Percentiles rank a stretch among this genome's conserved stretches.
Conservation (phyloP, 2,888 invertebrate species). For the Alloplasta piceator region DNA sequence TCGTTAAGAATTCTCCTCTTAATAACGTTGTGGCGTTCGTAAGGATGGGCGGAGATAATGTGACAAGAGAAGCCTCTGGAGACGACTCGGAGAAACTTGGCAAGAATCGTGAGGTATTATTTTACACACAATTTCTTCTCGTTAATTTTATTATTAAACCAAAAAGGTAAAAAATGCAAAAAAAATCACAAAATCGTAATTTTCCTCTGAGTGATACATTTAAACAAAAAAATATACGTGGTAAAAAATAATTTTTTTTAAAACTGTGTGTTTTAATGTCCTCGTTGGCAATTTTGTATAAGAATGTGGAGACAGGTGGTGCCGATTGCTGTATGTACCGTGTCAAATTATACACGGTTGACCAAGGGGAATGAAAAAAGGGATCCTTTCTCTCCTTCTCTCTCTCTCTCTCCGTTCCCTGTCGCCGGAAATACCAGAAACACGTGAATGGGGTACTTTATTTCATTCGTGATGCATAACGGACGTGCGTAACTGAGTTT, state of each 20-base stretch:
- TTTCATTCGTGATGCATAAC: slow-evolving; percentile 75
- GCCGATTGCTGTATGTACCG: slow-evolving; percentile 68
- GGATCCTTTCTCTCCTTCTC: slow-evolving; percentile 14
- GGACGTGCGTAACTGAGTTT: slow-evolving; percentile 60
- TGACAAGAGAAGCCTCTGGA: slow-evolving; percentile 28
- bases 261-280: too few species aligned
- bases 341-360: slow-evolving; percentile 71
- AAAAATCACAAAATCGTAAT: too few species aligned
- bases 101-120: slow-evolving; percentile 14
- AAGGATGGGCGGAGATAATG: slow-evolving; percentile 43
- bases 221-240: too few species aligned
- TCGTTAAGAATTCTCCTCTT: slow-evolving; percentile 28
- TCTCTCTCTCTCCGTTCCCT: slow-evolving; percentile 43
- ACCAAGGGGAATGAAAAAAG: neutral
- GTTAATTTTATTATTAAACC: slow-evolving; percentile 14
- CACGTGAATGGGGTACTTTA: slow-evolving; percentile 77
- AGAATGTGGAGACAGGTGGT: slow-evolving; percentile 41
- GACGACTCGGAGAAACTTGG: slow-evolving; percentile 17
- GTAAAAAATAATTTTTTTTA: too few species aligned
- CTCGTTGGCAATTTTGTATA: too few species aligned
- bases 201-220: too few species aligned
- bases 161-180: too few species aligned
- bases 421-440: slow-evolving; percentile 78
- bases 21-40: slow-evolving; percentile 7
- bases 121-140: slow-evolving; percentile 9